These are phyloP conservation scores for Trinectes maculatus DNA, from an alignment of 2,113 vertebrate genomes.

Conservation along the genomic window DNA sequence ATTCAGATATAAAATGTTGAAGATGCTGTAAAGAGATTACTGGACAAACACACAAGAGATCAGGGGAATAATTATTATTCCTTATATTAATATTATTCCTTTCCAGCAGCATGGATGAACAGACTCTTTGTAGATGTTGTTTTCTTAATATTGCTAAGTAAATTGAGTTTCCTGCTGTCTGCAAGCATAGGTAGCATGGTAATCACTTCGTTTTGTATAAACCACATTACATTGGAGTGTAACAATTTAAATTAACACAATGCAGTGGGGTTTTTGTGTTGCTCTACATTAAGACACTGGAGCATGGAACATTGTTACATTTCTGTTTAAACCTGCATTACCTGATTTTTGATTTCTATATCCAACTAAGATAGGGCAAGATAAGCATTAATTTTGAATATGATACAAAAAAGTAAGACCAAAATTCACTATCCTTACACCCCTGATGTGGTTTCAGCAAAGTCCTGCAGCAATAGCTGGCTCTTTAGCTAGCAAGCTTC, in stretches of 20 bases:
- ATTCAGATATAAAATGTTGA: slow-evolving; percentile 5
- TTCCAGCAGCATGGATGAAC: not conserved
- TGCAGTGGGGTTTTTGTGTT: not conserved
- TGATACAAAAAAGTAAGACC: no score
- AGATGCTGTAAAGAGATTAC: slow-evolving; percentile 19
- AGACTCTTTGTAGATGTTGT: not conserved
- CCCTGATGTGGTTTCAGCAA: no score
- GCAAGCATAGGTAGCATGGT: slow-evolving; percentile 13
- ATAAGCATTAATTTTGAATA: no score
- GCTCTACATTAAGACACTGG: not conserved
- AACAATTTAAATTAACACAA: slow-evolving; percentile 36
- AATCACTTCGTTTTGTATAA: slow-evolving; percentile 23
- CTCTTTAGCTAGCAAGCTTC: no score
- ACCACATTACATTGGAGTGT: slow-evolving; percentile 11
- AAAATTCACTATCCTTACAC: no score
- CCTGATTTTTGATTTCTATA: no score
- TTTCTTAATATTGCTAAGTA: slow-evolving; percentile 22
- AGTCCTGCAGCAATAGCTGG: no score
- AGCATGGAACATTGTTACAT: no score
- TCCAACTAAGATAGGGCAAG: no score
- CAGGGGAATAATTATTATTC: no score
- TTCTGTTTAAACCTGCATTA: no score
- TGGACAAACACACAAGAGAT: slow-evolving; percentile 6
- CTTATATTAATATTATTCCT: no score
- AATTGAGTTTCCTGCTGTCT: slow-evolving; percentile 32